A percentile compares a stretch with the other conserved stretches of the same genome.
These are phyloP conservation scores for Myiothlypis chrysogaster DNA, from an alignment of 2,797 vertebrate genomes.

Conservation along the genomic window DNA sequence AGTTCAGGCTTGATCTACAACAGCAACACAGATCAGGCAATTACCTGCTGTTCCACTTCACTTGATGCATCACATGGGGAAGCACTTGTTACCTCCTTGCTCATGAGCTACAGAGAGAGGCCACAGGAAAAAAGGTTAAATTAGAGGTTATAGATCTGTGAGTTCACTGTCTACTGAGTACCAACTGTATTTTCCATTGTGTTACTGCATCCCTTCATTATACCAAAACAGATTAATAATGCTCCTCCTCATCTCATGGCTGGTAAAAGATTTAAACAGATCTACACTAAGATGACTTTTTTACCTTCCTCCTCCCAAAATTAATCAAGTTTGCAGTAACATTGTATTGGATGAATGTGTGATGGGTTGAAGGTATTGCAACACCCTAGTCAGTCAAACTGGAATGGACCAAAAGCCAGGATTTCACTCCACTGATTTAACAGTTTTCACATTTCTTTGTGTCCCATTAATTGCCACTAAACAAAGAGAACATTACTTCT, in stretches of 20 bases:
- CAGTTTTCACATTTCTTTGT: not conserved
- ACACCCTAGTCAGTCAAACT: not conserved
- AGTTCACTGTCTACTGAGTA: not conserved
- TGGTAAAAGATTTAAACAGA: not conserved
- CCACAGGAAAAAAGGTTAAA: not conserved
- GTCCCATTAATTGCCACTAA: not conserved
- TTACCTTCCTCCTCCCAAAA: not conserved
- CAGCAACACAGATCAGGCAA: not conserved
- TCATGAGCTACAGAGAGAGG: constrained; percentile 86
- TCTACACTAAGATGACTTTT: not conserved
- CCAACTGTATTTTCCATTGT: not conserved
- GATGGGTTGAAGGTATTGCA: not conserved
- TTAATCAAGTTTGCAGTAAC: not conserved
- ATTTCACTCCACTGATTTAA: not conserved
- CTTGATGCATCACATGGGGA: constrained; percentile 80
- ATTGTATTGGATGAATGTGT: not conserved
- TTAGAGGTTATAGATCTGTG: not conserved
- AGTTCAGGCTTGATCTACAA: not conserved
- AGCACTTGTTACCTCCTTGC: constrained; percentile 79
- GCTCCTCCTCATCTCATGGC: not conserved
- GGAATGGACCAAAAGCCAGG: not conserved
- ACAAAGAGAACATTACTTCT: not conserved
- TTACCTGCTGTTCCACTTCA: constrained; percentile 90
- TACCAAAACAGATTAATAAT: not conserved
- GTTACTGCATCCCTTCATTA: not conserved